Conservation (phyloP, 2,888 invertebrate species). For the Seira musarum region DNA sequence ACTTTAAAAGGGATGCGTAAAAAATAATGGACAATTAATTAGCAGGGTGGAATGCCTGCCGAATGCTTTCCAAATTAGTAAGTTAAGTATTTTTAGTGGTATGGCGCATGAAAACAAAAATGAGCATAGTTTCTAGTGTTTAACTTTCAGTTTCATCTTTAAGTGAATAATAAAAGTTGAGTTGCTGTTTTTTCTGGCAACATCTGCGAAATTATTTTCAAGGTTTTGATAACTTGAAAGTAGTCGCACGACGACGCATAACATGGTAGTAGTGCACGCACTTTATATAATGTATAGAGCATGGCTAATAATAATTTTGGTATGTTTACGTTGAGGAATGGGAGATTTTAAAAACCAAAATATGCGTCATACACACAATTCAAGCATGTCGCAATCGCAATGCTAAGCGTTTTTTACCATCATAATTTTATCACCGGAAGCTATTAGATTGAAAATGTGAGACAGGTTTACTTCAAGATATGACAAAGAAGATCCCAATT, state of each 20-base stretch:
- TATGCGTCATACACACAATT: neutral
- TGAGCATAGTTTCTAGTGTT: neutral
- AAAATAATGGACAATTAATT: constrained; percentile 51
- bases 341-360: neutral
- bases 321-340: neutral
- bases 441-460: neutral
- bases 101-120: too few relatives aligned
- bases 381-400: too few relatives aligned
- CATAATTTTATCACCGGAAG: constrained; percentile 1
- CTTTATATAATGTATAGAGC: too few relatives aligned
- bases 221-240: constrained; percentile 15
- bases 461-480: neutral
- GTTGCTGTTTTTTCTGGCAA: constrained; percentile 23
- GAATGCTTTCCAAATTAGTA: constrained; percentile 52
- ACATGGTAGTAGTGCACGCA: neutral
- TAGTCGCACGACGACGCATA: neutral
- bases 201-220: constrained; percentile 46
- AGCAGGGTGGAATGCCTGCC: constrained; percentile 46
- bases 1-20: constrained; percentile 51
- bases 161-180: constrained; percentile 15
- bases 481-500: neutral
- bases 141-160: neutral
- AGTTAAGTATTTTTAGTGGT: constrained; percentile 25
- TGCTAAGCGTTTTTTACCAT: neutral
- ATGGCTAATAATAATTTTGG: neutral